Evolutionary conservation across 2,797 vertebrate genomes (phyloP).

Genomic region (Coilia nasus): DNA sequence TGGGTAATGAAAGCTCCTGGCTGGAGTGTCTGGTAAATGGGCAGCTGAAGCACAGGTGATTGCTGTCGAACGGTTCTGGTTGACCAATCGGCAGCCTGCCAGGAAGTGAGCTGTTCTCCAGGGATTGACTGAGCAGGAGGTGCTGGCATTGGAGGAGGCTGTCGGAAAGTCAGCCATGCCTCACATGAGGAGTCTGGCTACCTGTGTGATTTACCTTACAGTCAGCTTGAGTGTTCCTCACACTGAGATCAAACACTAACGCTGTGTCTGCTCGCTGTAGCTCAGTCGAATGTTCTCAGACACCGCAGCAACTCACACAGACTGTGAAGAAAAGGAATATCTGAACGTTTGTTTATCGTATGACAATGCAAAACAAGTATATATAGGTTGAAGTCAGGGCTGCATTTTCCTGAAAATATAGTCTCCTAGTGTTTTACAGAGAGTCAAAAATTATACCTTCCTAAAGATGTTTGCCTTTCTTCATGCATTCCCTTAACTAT

Average conservation of each 20-base stretch:
- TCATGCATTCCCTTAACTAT: too few relatives aligned
- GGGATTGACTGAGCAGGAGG: conserved; percentile 54
- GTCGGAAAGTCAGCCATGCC: conserved; percentile 60
- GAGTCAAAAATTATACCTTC: too few relatives aligned
- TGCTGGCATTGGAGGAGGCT: conserved; percentile 61
- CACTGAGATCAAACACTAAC: not conserved
- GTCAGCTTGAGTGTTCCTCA: not conserved
- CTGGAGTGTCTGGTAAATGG: conserved; percentile 76
- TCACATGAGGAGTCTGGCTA: conserved; percentile 39
- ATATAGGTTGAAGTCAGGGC: too few relatives aligned
- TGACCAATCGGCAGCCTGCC: conserved; percentile 73
- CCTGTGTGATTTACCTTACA: conserved; percentile 21
- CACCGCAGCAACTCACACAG: too few relatives aligned
- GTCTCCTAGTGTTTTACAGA: too few relatives aligned
- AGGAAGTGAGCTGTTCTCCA: conserved; percentile 56
- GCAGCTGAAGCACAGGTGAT: conserved; percentile 75
- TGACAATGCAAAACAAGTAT: too few relatives aligned
- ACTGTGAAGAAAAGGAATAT: too few relatives aligned
- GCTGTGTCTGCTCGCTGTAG: not conserved
- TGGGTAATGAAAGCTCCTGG: conserved; percentile 73
- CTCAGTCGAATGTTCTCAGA: not conserved
- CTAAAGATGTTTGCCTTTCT: too few relatives aligned
- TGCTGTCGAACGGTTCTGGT: conserved; percentile 70
- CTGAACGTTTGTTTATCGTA: too few relatives aligned
- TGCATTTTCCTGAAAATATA: too few relatives aligned